Evolutionary conservation across 2,797 vertebrate species (phyloP), one percentile per base, ranked within the genome.

Genomic region (Myotis vivesi): DNA sequence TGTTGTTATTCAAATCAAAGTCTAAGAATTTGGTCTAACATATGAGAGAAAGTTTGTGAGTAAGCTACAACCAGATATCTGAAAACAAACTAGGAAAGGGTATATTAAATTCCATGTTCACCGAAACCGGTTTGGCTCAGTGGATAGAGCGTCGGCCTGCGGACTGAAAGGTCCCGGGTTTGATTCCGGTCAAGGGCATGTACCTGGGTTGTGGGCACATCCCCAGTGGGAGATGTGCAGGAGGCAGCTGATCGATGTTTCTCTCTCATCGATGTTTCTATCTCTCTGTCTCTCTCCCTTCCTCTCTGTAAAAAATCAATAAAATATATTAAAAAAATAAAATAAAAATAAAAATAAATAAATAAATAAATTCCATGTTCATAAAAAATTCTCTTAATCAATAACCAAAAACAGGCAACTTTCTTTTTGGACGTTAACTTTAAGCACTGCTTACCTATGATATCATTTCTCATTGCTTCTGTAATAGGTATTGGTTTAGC

Each of bases 401-500:
- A 69, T 53, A 87, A 87, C 19, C 9, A 87, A 92, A 92, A 87
- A 23, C 1, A 53, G 17, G 38, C 28, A 17, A 82, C 55, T 77
- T 33, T 33, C 36, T 69, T 87, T 76, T 89, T 22, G 7, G 22
- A 41, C 6, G 66, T 10, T 10, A 87, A 41, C 17, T 69, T 90
- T 25, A 71, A 87, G 73, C 9, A 93, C 46, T 88, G 95, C 99
- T 99, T 98, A 99, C 99, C 99, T 94, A 99, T 99, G 22, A 99
- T 99, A 97, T 99, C 99, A 81, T 99, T 99, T 97, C 99, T 99
- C 98, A 99, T 99, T 95, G 98, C 98, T 97, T 99, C 99, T 77
- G 99, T 99, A 97, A 99, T 99, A 81, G 99, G 99, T 96, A 99
- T 99, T 79, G 99, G 99, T 97, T 99, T 99, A 98, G 98, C 98